These are phyloP conservation scores for Hylaeus anthracinus DNA, from an alignment of 1,140 invertebrate genomes.

Conservation along the genomic window DNA sequence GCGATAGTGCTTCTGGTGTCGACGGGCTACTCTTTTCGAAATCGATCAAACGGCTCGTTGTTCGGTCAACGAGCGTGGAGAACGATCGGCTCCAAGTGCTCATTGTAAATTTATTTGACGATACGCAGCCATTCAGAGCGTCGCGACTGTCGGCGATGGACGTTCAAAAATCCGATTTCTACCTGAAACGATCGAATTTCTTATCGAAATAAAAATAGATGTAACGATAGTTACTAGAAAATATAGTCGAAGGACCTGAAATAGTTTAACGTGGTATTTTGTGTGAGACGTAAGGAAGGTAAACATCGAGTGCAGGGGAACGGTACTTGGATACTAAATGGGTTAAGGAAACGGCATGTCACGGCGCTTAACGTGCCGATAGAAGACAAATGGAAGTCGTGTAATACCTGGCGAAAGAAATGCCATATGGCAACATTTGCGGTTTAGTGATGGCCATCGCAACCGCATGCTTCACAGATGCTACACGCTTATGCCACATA, in stretches of 20 bases:
- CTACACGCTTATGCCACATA: not conserved
- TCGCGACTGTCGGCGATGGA: not conserved
- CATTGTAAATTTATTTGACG: constrained; percentile 32
- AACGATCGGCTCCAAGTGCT: not conserved
- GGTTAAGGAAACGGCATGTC: not conserved
- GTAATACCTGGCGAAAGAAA: not conserved
- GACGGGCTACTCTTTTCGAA: not conserved
- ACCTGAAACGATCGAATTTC: too few species aligned
- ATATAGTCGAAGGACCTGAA: too few species aligned
- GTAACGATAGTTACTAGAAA: too few species aligned
- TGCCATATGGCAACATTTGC: constrained; percentile 8
- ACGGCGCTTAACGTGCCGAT: not conserved
- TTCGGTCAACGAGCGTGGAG: constrained; percentile 4
- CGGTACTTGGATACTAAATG: too few species aligned
- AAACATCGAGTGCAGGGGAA: too few species aligned
- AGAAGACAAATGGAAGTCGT: not conserved
- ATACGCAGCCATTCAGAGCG: not conserved
- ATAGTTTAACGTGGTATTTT: too few species aligned
- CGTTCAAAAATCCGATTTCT: constrained; percentile 21
- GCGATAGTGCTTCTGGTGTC: not conserved
- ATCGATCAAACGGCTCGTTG: constrained; percentile 24
- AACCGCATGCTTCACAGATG: constrained; percentile 29
- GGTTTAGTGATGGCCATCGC: constrained; percentile 8
- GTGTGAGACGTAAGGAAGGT: too few species aligned
- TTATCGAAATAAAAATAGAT: not conserved